Percentiles rank a stretch among this genome's conserved stretches.
Evolutionary conservation across 1,140 invertebrate genomes (phyloP).

Genomic region (Aphaenogaster floridana): DNA sequence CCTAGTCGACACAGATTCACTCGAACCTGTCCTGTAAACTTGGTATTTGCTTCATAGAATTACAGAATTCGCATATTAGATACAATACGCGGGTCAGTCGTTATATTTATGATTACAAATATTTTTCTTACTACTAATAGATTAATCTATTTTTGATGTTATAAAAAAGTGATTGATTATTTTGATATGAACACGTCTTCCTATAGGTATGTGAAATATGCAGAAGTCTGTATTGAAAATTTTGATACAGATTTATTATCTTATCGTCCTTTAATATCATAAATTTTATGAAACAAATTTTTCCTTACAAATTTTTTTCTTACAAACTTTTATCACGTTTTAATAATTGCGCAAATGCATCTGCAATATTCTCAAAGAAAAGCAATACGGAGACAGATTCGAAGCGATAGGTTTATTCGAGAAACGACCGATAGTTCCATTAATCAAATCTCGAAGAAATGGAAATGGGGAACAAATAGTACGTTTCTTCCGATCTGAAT

Average conservation of each 20-base stretch:
- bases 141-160: not conserved
- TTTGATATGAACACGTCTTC: not conserved
- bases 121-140: not conserved
- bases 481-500: constrained; percentile 50
- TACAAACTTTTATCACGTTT: not conserved
- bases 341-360: constrained; percentile 9
- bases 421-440: constrained; percentile 39
- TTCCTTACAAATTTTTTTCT: not conserved
- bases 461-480: constrained; percentile 31
- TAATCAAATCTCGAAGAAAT: constrained; percentile 60
- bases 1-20: not conserved
- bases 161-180: constrained; percentile 2
- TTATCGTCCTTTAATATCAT: not conserved
- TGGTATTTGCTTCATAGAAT: not conserved
- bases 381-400: not conserved
- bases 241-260: constrained; percentile 10
- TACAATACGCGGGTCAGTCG: not conserved
- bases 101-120: not conserved
- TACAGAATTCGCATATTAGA: not conserved
- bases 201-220: not conserved
- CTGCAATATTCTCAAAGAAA: not conserved
- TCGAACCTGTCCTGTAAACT: not conserved
- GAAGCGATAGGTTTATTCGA: constrained; percentile 44
- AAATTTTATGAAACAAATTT: not conserved
- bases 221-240: not conserved